Evolutionary conservation across 2,888 invertebrate genomes (phyloP), one percentile per base, ranked within the genome.

Genomic region (Cryptocephalus moraei): DNA sequence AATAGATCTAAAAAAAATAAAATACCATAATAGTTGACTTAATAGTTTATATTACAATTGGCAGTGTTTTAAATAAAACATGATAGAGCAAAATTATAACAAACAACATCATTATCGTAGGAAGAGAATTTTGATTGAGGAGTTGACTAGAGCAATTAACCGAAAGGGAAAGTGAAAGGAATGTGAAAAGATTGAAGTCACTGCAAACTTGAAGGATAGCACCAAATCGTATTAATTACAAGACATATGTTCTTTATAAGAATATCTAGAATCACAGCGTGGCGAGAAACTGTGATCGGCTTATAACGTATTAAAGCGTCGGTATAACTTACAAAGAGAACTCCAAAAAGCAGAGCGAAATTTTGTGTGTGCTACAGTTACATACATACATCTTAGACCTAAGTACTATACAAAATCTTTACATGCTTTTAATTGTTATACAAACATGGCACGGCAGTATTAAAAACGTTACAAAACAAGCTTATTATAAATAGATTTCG

Each of bases 351-450:
- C 22, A 32, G 43, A 53, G 50, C 45, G 47, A 53, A 47, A 48
- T 45, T 49, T 45, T 48, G 43, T 51, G 48, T 49, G 48, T 22
- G 22, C 22, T 22, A 22, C 22, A 22, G 45, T 56, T 58, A 59
- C 57, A 58, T 58, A 62, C 56, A 56, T 60, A 61, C 58, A 61
- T 58, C 61, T 59, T 64, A 65, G 33, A 47, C 52, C 62, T 65
- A 67, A 62, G 57, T 66, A 68, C 68, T 67, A 67, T 70, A 70
- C 70, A 70, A 67, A 60, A 63, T 64, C 63, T 67, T 66, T 67
- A 64, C 64, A 66, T 64, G 62, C 58, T 56, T 56, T 57, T 54
- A 13, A 12, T 60, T 62, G 56, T 61, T 60, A 60, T 58, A 61
- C 52, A 59, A 58, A 62, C 58, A 67, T 68, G 68, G 68, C 68